Evolutionary conservation across 1,140 invertebrate genomes (phyloP).

Genomic region (Anastrepha obliqua): DNA sequence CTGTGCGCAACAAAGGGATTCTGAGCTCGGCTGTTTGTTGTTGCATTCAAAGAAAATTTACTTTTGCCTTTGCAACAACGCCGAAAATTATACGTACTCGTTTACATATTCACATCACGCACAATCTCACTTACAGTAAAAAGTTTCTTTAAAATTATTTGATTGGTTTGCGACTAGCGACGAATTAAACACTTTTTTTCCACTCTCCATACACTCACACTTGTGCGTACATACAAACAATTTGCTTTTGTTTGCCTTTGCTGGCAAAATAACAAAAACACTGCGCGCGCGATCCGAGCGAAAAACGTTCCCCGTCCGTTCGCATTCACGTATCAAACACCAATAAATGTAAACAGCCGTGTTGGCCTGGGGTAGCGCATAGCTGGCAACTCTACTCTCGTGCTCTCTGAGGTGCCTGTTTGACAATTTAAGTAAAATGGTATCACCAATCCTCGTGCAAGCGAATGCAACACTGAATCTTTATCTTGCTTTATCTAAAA

Average conservation of each 20-base stretch:
- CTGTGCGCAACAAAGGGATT: background rate
- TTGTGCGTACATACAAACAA: constrained; percentile 10
- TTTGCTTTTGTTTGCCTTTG: constrained; percentile 10
- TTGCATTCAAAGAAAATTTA: background rate
- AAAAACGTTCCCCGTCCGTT: background rate
- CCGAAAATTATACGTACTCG: background rate
- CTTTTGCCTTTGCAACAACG: background rate
- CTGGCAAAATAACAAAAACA: constrained; percentile 35
- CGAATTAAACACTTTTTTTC: background rate
- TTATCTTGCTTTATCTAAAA: background rate
- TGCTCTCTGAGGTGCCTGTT: background rate
- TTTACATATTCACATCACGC: constrained; percentile 1
- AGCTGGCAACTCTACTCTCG: background rate
- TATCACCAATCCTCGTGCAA: background rate
- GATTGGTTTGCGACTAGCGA: background rate
- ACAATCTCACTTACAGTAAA: background rate
- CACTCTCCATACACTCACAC: constrained; percentile 8
- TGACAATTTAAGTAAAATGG: background rate
- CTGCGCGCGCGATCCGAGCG: constrained; percentile 27
- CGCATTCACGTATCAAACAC: constrained; percentile 22
- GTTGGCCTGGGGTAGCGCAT: background rate
- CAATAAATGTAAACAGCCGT: constrained; percentile 42
- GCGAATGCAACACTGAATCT: background rate
- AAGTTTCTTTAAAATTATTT: background rate
- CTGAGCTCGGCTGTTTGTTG: background rate